Evolutionary conservation across 2,113 vertebrate genomes (phyloP), one percentile per base, ranked within the genome.

Genomic region (Scytalopus superciliaris): DNA sequence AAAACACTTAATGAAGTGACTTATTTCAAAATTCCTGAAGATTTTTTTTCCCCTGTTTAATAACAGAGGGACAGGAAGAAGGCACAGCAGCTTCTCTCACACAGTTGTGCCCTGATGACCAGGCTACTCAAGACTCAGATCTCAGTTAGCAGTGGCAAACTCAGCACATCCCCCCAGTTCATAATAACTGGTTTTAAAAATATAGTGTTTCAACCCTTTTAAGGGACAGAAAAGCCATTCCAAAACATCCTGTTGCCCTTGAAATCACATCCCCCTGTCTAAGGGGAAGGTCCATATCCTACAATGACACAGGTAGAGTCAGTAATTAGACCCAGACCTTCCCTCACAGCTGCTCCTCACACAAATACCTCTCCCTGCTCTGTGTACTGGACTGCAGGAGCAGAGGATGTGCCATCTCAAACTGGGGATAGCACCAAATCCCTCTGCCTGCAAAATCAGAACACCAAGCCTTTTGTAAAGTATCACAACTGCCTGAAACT

Each of bases 281-380:
- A 31, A 84, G 45, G 33, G 52, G 47, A 78, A 70, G 35, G 27
- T 33, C 60, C 27, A 6, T 10, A 27, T 40, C 16, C 75, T 47
- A 5, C 7, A 3, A 12, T n/a, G 45, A 27, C 2, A 0, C 25
- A 55, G 24, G 27, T 3, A 22, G 24, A 50, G 21, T n/a, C 55
- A 77, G 53, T 3, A 50, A 10, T 15, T 28, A 7, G 2, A 60
- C 9, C 31, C 42, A 67, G 75, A 40, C 7, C 12, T 74, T 35
- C 55, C 42, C 45, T 47, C 68, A 4, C 25, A 69, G 81, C 64
- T 77, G 74, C 74, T 81, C 49, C 53, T 59, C 7, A 28, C 63
- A 50, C 33, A 72, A 14, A 3, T 4, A 1, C 2, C 40, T 84
- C 13, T 27, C 31, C 11, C 27, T 56, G 19, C 44, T 35, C 5